These are phyloP conservation scores for Percopsis transmontana DNA, from an alignment of 2,113 vertebrate genomes.

Conservation along the genomic window DNA sequence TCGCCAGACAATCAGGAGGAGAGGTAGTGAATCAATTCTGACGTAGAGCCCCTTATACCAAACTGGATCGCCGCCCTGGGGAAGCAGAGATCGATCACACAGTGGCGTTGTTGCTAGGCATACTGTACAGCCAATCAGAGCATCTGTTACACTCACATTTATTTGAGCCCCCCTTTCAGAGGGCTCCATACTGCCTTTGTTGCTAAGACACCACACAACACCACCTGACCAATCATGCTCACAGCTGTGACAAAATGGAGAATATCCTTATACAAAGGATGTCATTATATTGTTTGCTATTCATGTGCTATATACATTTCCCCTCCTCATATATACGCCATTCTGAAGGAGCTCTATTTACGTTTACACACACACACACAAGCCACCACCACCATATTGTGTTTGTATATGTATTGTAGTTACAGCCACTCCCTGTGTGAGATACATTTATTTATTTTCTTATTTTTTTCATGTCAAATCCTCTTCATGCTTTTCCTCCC, in stretches of 20 bases:
- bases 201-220: neutral
- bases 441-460: neutral
- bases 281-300: no score
- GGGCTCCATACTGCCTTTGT: constrained; percentile 16
- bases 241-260: constrained; percentile 22
- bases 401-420: neutral
- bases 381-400: neutral
- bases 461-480: constrained; percentile 6
- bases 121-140: constrained; percentile 60
- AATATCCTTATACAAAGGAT: constrained; percentile 7
- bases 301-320: neutral
- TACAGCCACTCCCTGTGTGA: neutral
- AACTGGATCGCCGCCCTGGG: constrained; percentile 27
- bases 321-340: neutral
- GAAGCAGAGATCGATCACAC: constrained; percentile 34
- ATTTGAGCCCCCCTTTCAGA: constrained; percentile 56
- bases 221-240: neutral
- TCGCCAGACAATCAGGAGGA: constrained; percentile 62
- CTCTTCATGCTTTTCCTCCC: neutral
- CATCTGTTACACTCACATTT: constrained; percentile 36
- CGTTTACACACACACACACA: neutral
- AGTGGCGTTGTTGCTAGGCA: constrained; percentile 61
- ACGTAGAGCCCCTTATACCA: constrained; percentile 3
- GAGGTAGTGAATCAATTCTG: constrained; percentile 54
- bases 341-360: neutral